Percentiles rank a stretch among this genome's conserved stretches.
Conservation (phyloP, 2,113 vertebrate genomes). For the Mirounga angustirostris region DNA sequence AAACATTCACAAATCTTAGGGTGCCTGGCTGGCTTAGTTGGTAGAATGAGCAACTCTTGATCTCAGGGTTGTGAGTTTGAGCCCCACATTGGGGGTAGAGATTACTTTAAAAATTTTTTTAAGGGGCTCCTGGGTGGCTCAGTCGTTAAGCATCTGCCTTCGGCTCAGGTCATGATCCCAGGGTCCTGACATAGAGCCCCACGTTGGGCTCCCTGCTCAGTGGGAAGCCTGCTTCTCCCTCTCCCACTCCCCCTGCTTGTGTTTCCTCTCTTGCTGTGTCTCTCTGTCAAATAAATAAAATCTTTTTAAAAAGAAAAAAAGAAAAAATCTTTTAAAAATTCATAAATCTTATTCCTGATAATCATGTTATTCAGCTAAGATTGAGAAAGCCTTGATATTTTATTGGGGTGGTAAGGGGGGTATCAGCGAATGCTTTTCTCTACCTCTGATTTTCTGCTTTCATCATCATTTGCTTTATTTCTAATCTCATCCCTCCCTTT, state of each 20-base stretch:
- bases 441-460: not conserved
- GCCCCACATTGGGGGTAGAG: not conserved
- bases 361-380: not conserved
- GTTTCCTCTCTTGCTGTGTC: too few relatives aligned
- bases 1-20: not conserved
- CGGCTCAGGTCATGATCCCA: too few relatives aligned
- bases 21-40: not conserved
- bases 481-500: not conserved
- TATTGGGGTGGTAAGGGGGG: not conserved
- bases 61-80: not conserved
- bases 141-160: too few relatives aligned
- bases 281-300: too few relatives aligned
- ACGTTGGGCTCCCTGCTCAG: too few relatives aligned
- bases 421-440: not conserved
- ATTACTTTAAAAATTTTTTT: not conserved
- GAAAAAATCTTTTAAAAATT: not conserved
- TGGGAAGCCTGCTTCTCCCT: too few relatives aligned
- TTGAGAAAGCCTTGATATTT: not conserved
- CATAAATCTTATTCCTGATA: not conserved
- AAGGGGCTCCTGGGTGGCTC: too few relatives aligned
- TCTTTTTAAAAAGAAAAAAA: too few relatives aligned
- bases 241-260: too few relatives aligned
- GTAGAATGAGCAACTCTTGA: not conserved
- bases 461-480: not conserved
- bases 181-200: too few relatives aligned